These are phyloP conservation scores for Heterodera carotae DNA, from an alignment of 1,140 invertebrate genomes.

Conservation along the genomic window DNA sequence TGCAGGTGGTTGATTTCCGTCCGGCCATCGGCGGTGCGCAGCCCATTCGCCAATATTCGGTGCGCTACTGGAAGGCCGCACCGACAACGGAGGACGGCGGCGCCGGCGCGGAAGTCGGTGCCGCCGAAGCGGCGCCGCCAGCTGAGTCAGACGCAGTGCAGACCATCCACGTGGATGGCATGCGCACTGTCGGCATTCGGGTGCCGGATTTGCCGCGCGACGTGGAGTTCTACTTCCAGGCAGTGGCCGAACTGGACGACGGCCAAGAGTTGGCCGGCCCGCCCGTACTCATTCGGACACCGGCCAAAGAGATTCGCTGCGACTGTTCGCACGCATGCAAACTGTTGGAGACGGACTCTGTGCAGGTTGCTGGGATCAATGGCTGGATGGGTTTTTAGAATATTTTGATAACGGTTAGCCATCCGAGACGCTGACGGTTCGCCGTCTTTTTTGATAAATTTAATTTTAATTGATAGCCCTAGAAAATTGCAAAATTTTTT, in stretches of 20 bases:
- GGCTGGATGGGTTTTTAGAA: too few relatives aligned
- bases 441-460: too few relatives aligned
- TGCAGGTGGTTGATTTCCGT: constrained; percentile 61
- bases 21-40: constrained; percentile 50
- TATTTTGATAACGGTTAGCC: too few relatives aligned
- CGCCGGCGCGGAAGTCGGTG: not conserved
- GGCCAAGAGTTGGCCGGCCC: constrained; percentile 49
- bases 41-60: constrained; percentile 37
- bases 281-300: constrained; percentile 48
- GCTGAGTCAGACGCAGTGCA: constrained; percentile 42
- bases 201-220: constrained; percentile 46
- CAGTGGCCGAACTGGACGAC: constrained; percentile 49
- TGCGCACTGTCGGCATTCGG: constrained; percentile 37
- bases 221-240: constrained; percentile 62
- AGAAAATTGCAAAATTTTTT: too few relatives aligned
- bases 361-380: constrained; percentile 30
- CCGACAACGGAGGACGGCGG: not conserved
- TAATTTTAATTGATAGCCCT: too few relatives aligned
- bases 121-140: constrained; percentile 41
- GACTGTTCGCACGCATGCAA: constrained; percentile 63
- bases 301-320: constrained; percentile 59
- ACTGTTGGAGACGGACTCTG: constrained; percentile 48
- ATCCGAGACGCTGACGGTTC: too few relatives aligned
- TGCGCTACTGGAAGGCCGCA: constrained; percentile 16
- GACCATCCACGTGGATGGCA: constrained; percentile 23